A percentile compares a stretch with the other conserved stretches of the same genome.
These are phyloP conservation scores for Chromobotia macracanthus DNA, from an alignment of 2,797 vertebrate species.

Conservation along the genomic window DNA sequence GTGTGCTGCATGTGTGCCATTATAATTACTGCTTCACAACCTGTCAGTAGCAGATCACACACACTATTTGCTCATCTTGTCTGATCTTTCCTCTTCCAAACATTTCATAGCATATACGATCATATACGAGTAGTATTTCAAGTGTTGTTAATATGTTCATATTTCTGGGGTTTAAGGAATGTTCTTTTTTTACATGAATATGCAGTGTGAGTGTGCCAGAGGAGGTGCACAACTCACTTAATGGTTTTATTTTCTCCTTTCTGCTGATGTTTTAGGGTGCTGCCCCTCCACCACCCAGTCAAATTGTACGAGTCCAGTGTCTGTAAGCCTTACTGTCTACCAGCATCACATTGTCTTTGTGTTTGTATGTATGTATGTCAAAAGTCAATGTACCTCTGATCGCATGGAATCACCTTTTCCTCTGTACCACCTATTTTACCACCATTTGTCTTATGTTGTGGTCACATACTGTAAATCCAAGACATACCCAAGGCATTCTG, in stretches of 20 bases:
- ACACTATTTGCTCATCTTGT: not conserved
- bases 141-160: not conserved
- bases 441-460: slow-evolving; percentile 16
- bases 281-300: slow-evolving; percentile 86
- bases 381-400: not conserved
- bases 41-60: not conserved
- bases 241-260: slow-evolving; percentile 60
- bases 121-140: not conserved
- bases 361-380: slow-evolving; percentile 55
- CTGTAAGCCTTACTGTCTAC: slow-evolving; percentile 79
- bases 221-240: slow-evolving; percentile 34
- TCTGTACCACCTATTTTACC: slow-evolving; percentile 5
- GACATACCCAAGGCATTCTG: not conserved
- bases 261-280: slow-evolving; percentile 72
- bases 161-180: not conserved
- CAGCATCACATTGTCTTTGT: slow-evolving; percentile 77
- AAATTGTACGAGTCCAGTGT: slow-evolving; percentile 93
- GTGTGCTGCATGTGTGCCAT: slow-evolving; percentile 21
- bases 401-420: not conserved
- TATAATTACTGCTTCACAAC: not conserved
- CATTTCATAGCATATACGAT: not conserved
- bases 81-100: slow-evolving; percentile 2
- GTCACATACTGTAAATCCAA: not conserved
- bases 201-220: slow-evolving; percentile 5
- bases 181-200: not conserved